phyloP scores from a whole-genome alignment of 2,797 vertebrate species.

The Buphagus erythrorhynchus region DNA sequence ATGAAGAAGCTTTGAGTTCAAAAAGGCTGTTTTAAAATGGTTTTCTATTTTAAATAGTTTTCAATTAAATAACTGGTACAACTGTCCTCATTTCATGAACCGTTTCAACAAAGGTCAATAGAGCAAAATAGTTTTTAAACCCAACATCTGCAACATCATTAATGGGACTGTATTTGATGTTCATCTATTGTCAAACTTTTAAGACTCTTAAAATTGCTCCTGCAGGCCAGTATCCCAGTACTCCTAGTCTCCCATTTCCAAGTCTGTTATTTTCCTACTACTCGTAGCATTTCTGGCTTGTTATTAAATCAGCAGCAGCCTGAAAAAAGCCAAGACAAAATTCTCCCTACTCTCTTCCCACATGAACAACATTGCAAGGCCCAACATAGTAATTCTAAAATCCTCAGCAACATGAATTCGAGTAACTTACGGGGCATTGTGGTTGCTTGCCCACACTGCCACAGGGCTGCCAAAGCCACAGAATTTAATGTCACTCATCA shows the following conservation, averaged over 20 bases:
- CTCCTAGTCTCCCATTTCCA: neutral
- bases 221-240: neutral
- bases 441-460: neutral
- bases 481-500: neutral
- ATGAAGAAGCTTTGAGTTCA: neutral
- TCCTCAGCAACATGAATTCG: neutral
- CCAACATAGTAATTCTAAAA: fast-evolving
- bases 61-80: constrained; percentile 20
- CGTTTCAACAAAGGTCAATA: neutral
- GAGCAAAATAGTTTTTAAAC: neutral
- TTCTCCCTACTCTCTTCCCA: neutral
- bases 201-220: neutral
- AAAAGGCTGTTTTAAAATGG: neutral
- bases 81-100: neutral
- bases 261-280: neutral
- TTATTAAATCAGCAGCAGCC: neutral
- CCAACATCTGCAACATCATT: neutral
- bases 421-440: neutral
- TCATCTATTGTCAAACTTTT: neutral
- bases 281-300: neutral
- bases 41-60: neutral
- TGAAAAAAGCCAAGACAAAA: neutral
- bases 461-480: neutral
- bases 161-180: neutral
- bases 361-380: no score